These are phyloP conservation scores for Callimorpha dominula DNA, from an alignment of 2,888 invertebrate genomes.

Conservation along the genomic window DNA sequence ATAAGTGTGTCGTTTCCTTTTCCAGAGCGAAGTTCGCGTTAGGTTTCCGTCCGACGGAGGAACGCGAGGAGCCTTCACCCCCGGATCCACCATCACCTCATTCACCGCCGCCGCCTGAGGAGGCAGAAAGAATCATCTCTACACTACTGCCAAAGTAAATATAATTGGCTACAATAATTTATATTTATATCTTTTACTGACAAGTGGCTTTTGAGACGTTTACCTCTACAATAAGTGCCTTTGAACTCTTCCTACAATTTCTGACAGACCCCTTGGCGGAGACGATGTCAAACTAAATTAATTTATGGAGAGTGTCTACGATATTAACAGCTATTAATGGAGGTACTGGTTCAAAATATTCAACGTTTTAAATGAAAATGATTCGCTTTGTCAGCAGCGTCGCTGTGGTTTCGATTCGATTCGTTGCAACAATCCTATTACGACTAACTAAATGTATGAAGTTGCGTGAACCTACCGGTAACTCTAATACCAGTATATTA, in stretches of 20 bases:
- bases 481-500: too few species aligned
- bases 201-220: too few species aligned
- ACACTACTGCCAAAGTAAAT: constrained; percentile 91
- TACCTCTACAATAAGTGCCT: too few species aligned
- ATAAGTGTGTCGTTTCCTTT: constrained; percentile 31
- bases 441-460: too few species aligned
- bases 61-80: constrained; percentile 85
- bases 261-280: too few species aligned
- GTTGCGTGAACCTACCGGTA: too few species aligned
- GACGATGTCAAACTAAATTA: not conserved
- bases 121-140: constrained; percentile 91
- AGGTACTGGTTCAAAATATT: not conserved
- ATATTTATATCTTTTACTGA: not conserved
- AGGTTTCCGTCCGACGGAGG: constrained; percentile 89
- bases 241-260: not conserved
- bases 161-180: not conserved
- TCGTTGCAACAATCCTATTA: not conserved
- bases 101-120: constrained; percentile 92
- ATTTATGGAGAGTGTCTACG: not conserved
- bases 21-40: constrained; percentile 90
- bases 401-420: not conserved
- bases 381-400: too few species aligned
- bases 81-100: constrained; percentile 86
- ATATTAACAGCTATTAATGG: not conserved
- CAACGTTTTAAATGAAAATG: too few species aligned